Evolutionary conservation across 1,140 invertebrate genomes (phyloP).

Genomic region (Hypsibius dujardini): DNA sequence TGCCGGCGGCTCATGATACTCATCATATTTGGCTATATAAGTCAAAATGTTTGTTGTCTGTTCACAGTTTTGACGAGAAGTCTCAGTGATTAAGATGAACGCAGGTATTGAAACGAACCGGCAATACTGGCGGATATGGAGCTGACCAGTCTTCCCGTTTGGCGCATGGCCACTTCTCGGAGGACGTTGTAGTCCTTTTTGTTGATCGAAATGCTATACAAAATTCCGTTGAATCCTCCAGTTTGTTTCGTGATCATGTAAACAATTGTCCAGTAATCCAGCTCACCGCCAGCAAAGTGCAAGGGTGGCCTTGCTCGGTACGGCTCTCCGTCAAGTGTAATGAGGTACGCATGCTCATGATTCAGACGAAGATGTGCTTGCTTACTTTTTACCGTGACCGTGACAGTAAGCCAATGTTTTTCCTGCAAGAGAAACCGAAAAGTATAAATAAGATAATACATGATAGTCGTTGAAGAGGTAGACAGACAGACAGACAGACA

Average conservation of each 20-base stretch:
- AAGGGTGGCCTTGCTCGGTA: neutral
- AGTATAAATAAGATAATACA: neutral
- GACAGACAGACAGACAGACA: too few species aligned
- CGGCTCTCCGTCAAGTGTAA: neutral
- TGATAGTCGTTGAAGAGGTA: too few species aligned
- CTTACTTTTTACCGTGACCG: neutral
- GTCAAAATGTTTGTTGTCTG: neutral
- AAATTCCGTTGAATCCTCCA: neutral
- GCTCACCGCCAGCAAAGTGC: conserved; percentile 10
- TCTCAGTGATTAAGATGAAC: neutral
- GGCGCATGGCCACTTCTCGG: neutral
- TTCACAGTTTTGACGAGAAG: neutral
- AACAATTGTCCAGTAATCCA: neutral
- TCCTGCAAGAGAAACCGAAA: neutral
- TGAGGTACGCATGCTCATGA: neutral
- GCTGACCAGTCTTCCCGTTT: conserved; percentile 5
- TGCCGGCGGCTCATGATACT: conserved; percentile 11
- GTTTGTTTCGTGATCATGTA: neutral
- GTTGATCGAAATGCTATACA: conserved; percentile 5
- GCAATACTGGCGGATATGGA: neutral
- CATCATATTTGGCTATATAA: conserved; percentile 3
- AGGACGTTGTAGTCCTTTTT: neutral
- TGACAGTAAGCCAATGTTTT: neutral
- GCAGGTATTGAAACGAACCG: neutral
- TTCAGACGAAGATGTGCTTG: neutral